Evolutionary conservation across 2,888 invertebrate species (phyloP).

Genomic region (Tigriopus californicus): DNA sequence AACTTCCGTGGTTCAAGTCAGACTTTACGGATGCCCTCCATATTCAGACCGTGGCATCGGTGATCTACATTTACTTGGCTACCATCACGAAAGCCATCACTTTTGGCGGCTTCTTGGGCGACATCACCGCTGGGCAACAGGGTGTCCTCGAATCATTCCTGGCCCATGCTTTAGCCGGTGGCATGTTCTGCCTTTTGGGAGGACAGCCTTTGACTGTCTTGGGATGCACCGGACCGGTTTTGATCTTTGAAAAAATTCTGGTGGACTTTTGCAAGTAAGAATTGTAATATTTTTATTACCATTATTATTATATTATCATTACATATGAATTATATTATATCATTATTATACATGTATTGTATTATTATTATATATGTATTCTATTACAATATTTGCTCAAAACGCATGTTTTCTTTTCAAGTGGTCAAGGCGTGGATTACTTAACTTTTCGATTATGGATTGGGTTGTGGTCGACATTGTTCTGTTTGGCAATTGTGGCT

Average conservation of each 20-base stretch:
- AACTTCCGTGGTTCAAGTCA: slow-evolving; percentile 28
- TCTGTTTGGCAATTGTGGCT: slow-evolving; percentile 66
- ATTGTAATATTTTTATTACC: too few species aligned
- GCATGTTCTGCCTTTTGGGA: slow-evolving; percentile 14
- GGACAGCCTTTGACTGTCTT: slow-evolving; percentile 15
- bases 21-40: slow-evolving; percentile 13
- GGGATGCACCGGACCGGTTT: slow-evolving; percentile 14
- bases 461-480: slow-evolving; percentile 80
- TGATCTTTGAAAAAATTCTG: slow-evolving; percentile 15
- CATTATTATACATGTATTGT: too few species aligned
- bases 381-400: neutral
- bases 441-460: slow-evolving; percentile 90
- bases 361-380: too few species aligned
- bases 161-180: slow-evolving; percentile 15
- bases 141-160: slow-evolving; percentile 14
- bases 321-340: too few species aligned
- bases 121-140: slow-evolving; percentile 10
- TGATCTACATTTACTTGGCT: slow-evolving; percentile 15
- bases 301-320: too few species aligned
- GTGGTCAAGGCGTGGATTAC: slow-evolving; percentile 61
- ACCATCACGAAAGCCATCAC: slow-evolving; percentile 16
- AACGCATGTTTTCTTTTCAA: slow-evolving; percentile 23
- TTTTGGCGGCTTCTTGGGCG: slow-evolving; percentile 15
- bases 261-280: slow-evolving; percentile 13
- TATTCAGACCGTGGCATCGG: slow-evolving; percentile 9